Base-by-base conservation (phyloP, 2,113 vertebrate genomes). In the Eidolon helvum region DNA sequence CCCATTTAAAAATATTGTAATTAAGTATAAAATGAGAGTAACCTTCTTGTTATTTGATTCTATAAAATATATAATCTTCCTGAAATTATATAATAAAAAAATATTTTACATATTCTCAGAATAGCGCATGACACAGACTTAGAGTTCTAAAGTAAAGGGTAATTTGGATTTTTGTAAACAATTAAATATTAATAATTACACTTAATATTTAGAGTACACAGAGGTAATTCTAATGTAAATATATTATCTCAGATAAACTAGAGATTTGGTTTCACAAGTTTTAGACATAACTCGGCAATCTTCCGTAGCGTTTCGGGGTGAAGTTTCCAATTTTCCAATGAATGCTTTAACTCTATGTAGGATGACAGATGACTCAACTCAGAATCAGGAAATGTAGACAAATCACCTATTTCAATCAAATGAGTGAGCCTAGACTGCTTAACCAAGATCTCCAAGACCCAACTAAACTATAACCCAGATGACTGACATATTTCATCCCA, bases 1-100 rank as follows among this genome's bases (percentile, higher is more conserved):
- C 7, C 33, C 55, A 96, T 66, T 97, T 96, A 50, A 75, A 96
- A 98, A 92, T 87, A 92, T 90, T 95, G 95, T 97, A 96, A 93
- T 97, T 86, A 95, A 93, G 26, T 96, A 96, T 74, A 95, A 96
- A 94, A 75, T 95, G 45, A 26, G 92, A 77, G 45, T 82, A 95
- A 91, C 50, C 30, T 63, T 97, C 79, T 69, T 96, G 82, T 94
- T 79, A 71, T 88, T 88, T 88, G 63, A 93, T 79, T 96, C 93
- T 97, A 79, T 80, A 96, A 97, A 96, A 96, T 94, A 69, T 94
- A 82, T 85, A 88, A 91, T 79, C 65, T 95, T 90, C 33, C 50
- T 83, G 91, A 97, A 97, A 95, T 94, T 92, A 88, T 28, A 91
- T 87, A 95, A 57, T 87, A 28, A 85, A 96, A 96, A 95, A 79